Evolutionary conservation across 2,797 vertebrate species (phyloP).

Genomic region (Dermochelys coriacea): DNA sequence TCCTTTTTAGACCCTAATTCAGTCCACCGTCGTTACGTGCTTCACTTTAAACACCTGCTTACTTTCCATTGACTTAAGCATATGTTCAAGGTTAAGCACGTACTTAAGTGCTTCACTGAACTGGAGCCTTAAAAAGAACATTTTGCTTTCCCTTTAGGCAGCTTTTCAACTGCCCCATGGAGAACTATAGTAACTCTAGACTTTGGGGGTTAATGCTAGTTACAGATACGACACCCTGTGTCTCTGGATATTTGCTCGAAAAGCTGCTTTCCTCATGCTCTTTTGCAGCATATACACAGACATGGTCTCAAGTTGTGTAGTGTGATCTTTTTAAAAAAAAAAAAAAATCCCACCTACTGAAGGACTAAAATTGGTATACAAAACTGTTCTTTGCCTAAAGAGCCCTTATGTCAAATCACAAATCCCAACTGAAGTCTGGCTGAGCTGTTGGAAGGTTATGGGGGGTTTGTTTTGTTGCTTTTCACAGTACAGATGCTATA

Average conservation of each 20-base stretch:
- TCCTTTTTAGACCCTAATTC: background rate
- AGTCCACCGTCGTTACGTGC: background rate
- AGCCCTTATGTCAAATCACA: background rate
- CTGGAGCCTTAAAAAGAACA: background rate
- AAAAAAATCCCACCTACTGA: background rate
- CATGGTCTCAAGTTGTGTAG: rapidly evolving
- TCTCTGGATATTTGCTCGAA: background rate
- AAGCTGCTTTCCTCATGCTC: background rate
- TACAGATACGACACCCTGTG: rapidly evolving
- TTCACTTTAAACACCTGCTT: background rate
- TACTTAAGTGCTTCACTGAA: rapidly evolving
- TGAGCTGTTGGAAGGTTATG: background rate
- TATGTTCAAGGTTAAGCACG: rapidly evolving
- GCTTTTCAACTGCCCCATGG: background rate
- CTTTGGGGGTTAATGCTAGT: background rate
- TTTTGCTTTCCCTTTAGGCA: background rate
- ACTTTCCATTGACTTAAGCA: background rate
- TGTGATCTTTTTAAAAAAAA: rapidly evolving
- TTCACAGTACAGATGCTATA: rapidly evolving
- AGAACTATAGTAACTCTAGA: rapidly evolving
- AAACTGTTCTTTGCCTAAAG: background rate
- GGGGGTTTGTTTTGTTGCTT: rapidly evolving
- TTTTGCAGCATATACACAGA: rapidly evolving
- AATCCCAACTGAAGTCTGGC: background rate
- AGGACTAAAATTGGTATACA: background rate